Evolutionary conservation across 2,113 vertebrate genomes (phyloP), one percentile per base, ranked within the genome.

Genomic region (Gadus chalcogrammus): DNA sequence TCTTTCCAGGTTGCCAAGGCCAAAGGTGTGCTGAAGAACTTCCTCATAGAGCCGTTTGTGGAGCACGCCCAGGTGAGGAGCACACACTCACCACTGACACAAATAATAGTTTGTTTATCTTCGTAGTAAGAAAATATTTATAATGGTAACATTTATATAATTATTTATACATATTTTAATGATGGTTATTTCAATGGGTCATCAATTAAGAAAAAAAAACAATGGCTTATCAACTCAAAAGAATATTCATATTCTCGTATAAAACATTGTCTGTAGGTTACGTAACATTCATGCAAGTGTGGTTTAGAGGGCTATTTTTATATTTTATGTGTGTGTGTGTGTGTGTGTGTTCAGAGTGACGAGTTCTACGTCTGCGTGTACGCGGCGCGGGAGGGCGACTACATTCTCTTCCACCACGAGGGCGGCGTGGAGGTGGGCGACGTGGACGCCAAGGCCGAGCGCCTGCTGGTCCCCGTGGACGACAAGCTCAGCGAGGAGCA

Each of bases 351-450:
- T 16, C 83, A 99, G 97, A 92, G 93, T 15, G 96, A 99, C 69
- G 97, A 99, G 89, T 98, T 97, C 88, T 99, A 99, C 0, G 85
- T 97, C 35, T 99, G 97, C 27, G 90, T 99, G 35, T 99, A 97
- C 0, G 95, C 97, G 55, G 92, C 93, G 3, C 95, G 96, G 0
- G 96, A 97, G 69, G 97, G 97, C 15, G 96, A 98, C 91, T 90
- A 93, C 0, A 88, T 99, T 42, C 92, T 99, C 9, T 99, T 99
- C 89, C 90, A 99, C 84, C 97, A 99, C 0, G 94, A 98, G 64
- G 97, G 97, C 0, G 97, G 97, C 0, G 85, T 99, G 84, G 96
- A 98, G 0, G 94, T 99, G 63, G 97, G 97, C 0, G 95, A 99
- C 0, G 96, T 99, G 65, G 97, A 99, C n/a, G 55, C 92, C 81